Evolutionary conservation across 1,140 invertebrate genomes (phyloP).

Genomic region (Vanessa atalanta): DNA sequence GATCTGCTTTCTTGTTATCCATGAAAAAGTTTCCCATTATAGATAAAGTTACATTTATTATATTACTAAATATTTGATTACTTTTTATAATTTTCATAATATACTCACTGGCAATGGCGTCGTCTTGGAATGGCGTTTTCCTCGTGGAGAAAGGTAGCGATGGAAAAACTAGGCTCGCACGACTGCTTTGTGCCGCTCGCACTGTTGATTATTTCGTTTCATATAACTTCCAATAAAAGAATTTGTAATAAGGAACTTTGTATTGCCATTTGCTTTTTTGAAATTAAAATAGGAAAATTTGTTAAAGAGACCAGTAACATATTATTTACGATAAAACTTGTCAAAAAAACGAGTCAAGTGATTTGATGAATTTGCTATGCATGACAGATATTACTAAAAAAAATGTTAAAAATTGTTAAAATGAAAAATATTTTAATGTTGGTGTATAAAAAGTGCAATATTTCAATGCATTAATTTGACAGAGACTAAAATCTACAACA

Average conservation of each 20-base stretch:
- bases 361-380: too few species aligned
- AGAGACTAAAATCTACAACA: neutral
- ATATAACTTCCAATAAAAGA: too few species aligned
- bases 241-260: too few species aligned
- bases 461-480: neutral
- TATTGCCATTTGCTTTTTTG: too few species aligned
- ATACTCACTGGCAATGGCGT: conserved; percentile 71
- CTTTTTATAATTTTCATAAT: neutral
- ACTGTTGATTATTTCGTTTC: conserved; percentile 37
- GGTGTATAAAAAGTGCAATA: neutral
- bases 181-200: conserved; percentile 85
- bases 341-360: too few species aligned
- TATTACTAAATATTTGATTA: neutral
- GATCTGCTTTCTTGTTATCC: too few species aligned
- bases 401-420: too few species aligned
- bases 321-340: too few species aligned
- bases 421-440: too few species aligned
- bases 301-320: too few species aligned
- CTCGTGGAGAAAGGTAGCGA: conserved; percentile 82
- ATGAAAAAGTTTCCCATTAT: neutral
- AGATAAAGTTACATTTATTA: neutral
- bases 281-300: too few species aligned
- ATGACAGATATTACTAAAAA: too few species aligned
- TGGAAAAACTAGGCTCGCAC: conserved; percentile 89
- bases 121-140: conserved; percentile 74